phyloP scores from a whole-genome alignment of 53 echinoderm and acorn worm species.

The Mesocentrotus franciscanus region DNA sequence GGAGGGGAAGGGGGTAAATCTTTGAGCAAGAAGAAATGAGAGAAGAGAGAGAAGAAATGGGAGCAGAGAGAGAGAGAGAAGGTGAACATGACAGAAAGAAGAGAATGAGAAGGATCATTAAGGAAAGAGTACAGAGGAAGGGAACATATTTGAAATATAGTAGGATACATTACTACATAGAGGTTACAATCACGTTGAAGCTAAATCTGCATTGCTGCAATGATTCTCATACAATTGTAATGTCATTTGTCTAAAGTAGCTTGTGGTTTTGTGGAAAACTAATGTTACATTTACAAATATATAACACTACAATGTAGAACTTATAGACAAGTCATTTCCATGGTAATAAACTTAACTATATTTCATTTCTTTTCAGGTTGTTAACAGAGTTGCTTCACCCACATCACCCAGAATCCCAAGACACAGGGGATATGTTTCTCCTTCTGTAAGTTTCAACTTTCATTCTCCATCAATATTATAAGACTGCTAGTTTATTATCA shows the following conservation, averaged over 20 bases:
- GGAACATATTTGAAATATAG: no score
- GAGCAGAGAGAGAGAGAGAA: background rate
- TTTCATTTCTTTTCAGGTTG: conserved; percentile 67
- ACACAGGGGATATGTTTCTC: conserved; percentile 75
- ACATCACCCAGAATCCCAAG: conserved; percentile 77
- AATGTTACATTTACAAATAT: no score
- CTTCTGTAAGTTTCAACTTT: conserved; percentile 68
- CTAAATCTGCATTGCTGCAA: no score
- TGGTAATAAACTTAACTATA: background rate
- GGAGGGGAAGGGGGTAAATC: background rate
- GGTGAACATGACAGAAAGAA: background rate
- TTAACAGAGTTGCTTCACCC: conserved; percentile 78
- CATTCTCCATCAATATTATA: no score
- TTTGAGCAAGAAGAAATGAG: background rate
- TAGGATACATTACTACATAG: no score
- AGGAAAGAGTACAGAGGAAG: no score
- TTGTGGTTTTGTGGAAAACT: no score
- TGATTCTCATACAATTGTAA: no score
- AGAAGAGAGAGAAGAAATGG: background rate
- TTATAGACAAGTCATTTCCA: background rate
- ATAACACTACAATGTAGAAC: no score
- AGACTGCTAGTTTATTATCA: no score
- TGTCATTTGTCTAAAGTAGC: no score
- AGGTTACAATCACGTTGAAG: no score
- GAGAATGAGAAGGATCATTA: background rate